Percentiles rank a stretch among this genome's conserved stretches.
phyloP scores from a whole-genome alignment of 2,113 vertebrate species.

The Phalacrocorax brasilianus region DNA sequence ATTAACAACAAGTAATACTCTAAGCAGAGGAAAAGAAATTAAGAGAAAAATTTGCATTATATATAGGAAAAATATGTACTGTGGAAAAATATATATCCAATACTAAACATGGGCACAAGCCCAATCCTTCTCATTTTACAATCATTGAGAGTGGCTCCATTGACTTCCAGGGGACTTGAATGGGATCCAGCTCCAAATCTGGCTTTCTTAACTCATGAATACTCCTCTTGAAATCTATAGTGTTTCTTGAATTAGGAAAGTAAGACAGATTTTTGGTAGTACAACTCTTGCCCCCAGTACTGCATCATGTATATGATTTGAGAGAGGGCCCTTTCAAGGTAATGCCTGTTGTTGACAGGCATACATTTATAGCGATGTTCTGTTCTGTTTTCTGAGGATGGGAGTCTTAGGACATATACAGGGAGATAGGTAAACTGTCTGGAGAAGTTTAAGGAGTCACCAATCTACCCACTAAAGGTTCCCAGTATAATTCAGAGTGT shows the following conservation, averaged over 20 bases:
- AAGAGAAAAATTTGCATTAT: background rate
- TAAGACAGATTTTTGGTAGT: background rate
- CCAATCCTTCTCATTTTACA: background rate
- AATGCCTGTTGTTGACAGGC: background rate
- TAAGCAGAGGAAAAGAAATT: background rate
- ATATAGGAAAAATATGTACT: constrained; percentile 1
- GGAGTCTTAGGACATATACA: background rate
- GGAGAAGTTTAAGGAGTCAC: background rate
- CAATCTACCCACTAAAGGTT: background rate
- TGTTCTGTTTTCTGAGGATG: background rate
- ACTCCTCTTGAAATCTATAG: background rate
- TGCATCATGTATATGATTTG: background rate
- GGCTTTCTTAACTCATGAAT: background rate
- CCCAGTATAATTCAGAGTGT: background rate
- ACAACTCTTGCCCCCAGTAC: background rate
- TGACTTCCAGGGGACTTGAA: background rate
- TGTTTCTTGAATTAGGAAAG: background rate
- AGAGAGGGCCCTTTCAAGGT: background rate
- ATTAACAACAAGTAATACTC: background rate
- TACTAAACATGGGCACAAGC: background rate
- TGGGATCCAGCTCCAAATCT: constrained; percentile 14
- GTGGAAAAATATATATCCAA: constrained; percentile 10
- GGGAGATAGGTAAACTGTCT: background rate
- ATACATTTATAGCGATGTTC: background rate
- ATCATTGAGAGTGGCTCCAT: background rate